Evolutionary conservation across 92 coral and sea anemone species (phyloP).

Genomic region (Porites rus): DNA sequence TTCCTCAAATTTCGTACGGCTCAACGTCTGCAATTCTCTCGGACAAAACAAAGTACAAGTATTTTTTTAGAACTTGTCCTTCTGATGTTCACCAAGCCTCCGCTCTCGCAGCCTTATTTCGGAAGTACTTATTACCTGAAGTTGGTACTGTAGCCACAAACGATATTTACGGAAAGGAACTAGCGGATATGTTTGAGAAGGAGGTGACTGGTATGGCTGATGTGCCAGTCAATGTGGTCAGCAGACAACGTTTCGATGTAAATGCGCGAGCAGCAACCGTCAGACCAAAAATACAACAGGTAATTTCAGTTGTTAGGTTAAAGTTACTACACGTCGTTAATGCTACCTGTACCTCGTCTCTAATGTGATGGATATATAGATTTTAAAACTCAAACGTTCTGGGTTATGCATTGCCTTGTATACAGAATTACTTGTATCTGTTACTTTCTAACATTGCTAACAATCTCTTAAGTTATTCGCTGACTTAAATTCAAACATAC

Average conservation of each 20-base stretch:
- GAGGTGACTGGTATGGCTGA: slow-evolving; percentile 82
- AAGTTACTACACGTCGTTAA: not conserved
- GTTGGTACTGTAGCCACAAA: slow-evolving; percentile 93
- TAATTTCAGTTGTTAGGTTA: slow-evolving; percentile 4
- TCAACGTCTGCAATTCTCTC: slow-evolving; percentile 95
- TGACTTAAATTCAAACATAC: no score
- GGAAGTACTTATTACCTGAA: slow-evolving; percentile 90
- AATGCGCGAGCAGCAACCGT: slow-evolving; percentile 94
- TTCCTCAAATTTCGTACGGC: slow-evolving; percentile 95
- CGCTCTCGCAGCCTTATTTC: slow-evolving; percentile 87
- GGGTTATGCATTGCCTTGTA: no score
- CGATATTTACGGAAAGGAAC: slow-evolving; percentile 91
- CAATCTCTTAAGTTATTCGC: no score
- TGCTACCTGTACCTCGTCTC: not conserved
- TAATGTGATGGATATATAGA: no score
- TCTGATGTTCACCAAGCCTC: slow-evolving; percentile 93
- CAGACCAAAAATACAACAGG: slow-evolving; percentile 94
- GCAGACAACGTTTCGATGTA: slow-evolving; percentile 85
- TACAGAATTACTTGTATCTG: no score
- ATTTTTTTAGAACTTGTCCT: slow-evolving; percentile 92
- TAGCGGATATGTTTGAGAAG: slow-evolving; percentile 84
- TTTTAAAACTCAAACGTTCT: no score
- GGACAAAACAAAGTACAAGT: slow-evolving; percentile 91
- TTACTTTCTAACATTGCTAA: no score
- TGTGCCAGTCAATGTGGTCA: slow-evolving; percentile 89